Percentiles rank a stretch among this genome's conserved stretches.
Conservation (phyloP, 2,113 vertebrate genomes). For the Dicentrarchus labrax region DNA sequence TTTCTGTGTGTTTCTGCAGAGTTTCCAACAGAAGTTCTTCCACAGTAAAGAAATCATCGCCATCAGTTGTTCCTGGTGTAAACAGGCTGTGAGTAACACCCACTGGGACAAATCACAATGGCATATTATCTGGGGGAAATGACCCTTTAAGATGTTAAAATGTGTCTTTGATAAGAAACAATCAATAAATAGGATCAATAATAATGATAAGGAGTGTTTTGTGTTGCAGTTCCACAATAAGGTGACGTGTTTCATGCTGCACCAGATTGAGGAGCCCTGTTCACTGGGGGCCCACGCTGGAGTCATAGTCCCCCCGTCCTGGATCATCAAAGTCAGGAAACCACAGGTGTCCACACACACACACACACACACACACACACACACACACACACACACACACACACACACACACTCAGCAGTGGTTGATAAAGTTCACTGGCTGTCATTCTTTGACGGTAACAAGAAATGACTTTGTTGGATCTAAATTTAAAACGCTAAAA, state of each 20-base stretch:
- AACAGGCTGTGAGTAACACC: constrained; percentile 96
- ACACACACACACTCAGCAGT: background rate
- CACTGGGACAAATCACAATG: too few species aligned
- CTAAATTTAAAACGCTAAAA: constrained; percentile 67
- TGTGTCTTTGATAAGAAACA: too few species aligned
- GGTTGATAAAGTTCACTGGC: constrained; percentile 43
- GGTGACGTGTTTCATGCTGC: constrained; percentile 99
- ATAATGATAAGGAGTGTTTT: background rate
- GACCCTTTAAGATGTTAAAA: too few species aligned
- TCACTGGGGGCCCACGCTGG: constrained; percentile 96
- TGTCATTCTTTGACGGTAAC: constrained; percentile 51
- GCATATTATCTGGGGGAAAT: too few species aligned
- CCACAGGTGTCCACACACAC: constrained; percentile 89
- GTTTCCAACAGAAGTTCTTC: constrained; percentile 99
- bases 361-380: constrained; percentile 5
- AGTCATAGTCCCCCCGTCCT: constrained; percentile 97
- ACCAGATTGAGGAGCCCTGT: constrained; percentile 98
- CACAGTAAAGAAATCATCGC: constrained; percentile 99
- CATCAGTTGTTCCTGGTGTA: constrained; percentile 99
- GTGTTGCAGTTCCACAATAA: constrained; percentile 95
- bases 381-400: background rate
- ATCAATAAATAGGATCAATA: background rate
- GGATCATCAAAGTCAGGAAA: constrained; percentile 99
- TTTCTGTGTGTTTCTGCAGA: constrained; percentile 81
- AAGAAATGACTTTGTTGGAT: constrained; percentile 43